Percentiles rank a stretch among this genome's conserved stretches.
Evolutionary conservation across 92 coral and sea anemone species (phyloP).

Genomic region (Siderastrea radians): DNA sequence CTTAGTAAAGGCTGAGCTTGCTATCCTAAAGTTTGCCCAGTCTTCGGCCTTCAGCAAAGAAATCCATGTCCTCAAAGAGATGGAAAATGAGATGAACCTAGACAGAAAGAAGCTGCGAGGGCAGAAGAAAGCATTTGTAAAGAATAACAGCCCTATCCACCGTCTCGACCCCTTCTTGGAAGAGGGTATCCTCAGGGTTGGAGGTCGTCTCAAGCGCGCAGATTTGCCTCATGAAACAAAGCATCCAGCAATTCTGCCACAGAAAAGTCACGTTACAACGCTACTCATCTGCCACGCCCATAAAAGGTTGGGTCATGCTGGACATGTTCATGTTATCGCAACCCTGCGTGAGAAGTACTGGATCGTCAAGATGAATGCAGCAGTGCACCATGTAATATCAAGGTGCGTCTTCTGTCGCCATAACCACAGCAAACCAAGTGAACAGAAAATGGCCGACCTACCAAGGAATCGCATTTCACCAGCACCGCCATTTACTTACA

Average conservation of each 20-base stretch:
- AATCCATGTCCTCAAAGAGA: slow-evolving; percentile 16
- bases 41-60: neutral
- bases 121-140: slow-evolving; percentile 17
- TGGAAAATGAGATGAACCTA: too few species aligned
- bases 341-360: slow-evolving; percentile 48
- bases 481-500: slow-evolving; percentile 44
- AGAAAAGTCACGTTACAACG: slow-evolving; percentile 58
- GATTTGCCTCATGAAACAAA: slow-evolving; percentile 39
- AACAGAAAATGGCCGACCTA: slow-evolving; percentile 63
- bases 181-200: slow-evolving; percentile 56
- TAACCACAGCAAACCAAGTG: neutral
- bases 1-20: slow-evolving; percentile 13
- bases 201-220: slow-evolving; percentile 57
- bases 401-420: slow-evolving; percentile 49
- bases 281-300: slow-evolving; percentile 52
- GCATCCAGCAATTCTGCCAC: slow-evolving; percentile 54
- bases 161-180: slow-evolving; percentile 63
- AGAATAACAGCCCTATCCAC: slow-evolving; percentile 25
- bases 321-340: slow-evolving; percentile 49
- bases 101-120: slow-evolving; percentile 4
- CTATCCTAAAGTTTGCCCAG: slow-evolving; percentile 25
- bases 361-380: slow-evolving; percentile 47
- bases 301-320: slow-evolving; percentile 57
- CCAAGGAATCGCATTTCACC: slow-evolving; percentile 35
- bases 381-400: slow-evolving; percentile 42